phyloP scores from a whole-genome alignment of 2,888 invertebrate species.

The Cosmopolites sordidus region DNA sequence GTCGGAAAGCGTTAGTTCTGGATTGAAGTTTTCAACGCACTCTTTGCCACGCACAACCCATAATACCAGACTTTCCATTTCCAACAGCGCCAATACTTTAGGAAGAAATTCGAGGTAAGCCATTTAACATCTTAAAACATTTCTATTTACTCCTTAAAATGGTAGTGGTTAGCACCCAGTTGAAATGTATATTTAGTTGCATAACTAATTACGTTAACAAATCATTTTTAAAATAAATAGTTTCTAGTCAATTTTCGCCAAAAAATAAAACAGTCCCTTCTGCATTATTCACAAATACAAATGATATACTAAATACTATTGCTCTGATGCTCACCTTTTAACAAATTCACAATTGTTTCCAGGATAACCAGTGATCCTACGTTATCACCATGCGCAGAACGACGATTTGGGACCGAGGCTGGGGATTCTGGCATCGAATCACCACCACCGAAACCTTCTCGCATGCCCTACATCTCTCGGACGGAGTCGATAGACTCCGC shows the following conservation, averaged over 20 bases:
- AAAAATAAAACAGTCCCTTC: too few relatives aligned
- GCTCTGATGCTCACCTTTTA: too few relatives aligned
- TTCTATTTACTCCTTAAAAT: too few relatives aligned
- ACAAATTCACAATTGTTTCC: too few relatives aligned
- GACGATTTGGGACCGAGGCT: slow-evolving; percentile 51
- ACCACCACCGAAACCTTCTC: slow-evolving; percentile 60
- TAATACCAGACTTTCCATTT: slow-evolving; percentile 50
- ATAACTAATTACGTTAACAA: too few relatives aligned
- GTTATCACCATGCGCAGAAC: slow-evolving; percentile 56
- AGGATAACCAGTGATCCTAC: slow-evolving; percentile 59
- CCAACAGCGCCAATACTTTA: slow-evolving; percentile 49
- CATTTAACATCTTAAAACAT: too few relatives aligned
- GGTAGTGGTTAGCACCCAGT: too few relatives aligned
- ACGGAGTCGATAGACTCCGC: slow-evolving; percentile 42
- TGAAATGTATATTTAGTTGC: neutral
- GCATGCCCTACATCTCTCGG: slow-evolving; percentile 55
- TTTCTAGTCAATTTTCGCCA: too few relatives aligned
- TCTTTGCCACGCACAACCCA: slow-evolving; percentile 53
- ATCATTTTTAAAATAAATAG: too few relatives aligned
- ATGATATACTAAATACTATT: too few relatives aligned
- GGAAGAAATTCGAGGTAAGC: slow-evolving; percentile 47
- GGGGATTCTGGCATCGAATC: slow-evolving; percentile 57
- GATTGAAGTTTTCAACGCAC: slow-evolving; percentile 55
- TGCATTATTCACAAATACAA: too few relatives aligned
- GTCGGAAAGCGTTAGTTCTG: slow-evolving; percentile 38